Conservation (phyloP, 1,140 invertebrate species). For the Littorina saxatilis region DNA sequence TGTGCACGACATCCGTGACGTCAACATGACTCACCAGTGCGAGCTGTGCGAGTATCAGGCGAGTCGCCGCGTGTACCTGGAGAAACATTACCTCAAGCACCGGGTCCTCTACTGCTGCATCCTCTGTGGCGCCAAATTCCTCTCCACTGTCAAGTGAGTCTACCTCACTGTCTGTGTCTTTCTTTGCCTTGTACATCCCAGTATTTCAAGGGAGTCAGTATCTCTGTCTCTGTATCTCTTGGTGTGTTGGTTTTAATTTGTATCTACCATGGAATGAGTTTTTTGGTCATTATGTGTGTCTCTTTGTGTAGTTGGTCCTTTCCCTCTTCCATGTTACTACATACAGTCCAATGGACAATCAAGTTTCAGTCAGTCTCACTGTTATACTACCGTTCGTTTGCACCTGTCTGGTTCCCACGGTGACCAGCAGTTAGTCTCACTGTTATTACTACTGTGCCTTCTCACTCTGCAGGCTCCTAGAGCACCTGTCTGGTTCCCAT, state of each 20-base stretch:
- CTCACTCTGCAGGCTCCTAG: slow-evolving; percentile 56
- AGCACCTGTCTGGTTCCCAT: slow-evolving; percentile 68
- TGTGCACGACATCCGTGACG: slow-evolving; percentile 73
- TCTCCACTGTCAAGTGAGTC: slow-evolving; percentile 34
- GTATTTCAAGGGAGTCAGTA: too few species aligned
- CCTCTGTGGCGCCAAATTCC: slow-evolving; percentile 59
- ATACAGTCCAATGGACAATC: neutral
- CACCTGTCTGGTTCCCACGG: slow-evolving; percentile 67
- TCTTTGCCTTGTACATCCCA: too few species aligned
- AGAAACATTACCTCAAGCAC: slow-evolving; percentile 74
- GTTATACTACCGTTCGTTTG: neutral
- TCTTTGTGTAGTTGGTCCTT: neutral
- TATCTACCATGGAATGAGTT: neutral
- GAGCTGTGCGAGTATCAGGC: slow-evolving; percentile 72
- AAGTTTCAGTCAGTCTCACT: too few species aligned
- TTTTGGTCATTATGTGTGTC: neutral
- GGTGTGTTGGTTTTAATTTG: slow-evolving; percentile 26
- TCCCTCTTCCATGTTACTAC: neutral
- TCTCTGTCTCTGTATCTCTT: neutral
- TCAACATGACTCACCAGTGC: slow-evolving; percentile 67
- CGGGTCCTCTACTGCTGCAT: slow-evolving; percentile 66
- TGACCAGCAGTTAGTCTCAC: too few species aligned
- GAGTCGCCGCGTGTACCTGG: slow-evolving; percentile 69
- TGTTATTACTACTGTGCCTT: neutral
- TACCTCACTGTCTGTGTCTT: neutral